Evolutionary conservation across 1,140 invertebrate species (phyloP).

Genomic region (Sycophaga agraensis): DNA sequence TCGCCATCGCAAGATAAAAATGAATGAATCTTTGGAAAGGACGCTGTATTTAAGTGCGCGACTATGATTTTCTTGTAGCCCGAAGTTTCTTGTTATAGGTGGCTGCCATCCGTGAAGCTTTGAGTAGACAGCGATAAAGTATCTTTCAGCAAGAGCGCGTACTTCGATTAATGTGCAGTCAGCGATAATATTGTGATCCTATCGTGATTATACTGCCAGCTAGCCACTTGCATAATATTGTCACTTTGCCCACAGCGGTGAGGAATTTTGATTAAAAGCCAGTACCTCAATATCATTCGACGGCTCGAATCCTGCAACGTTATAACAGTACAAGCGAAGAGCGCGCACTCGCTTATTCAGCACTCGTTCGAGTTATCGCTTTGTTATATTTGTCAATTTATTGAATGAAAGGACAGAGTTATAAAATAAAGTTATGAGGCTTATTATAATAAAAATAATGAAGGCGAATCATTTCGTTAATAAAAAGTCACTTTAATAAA

Average conservation of each 20-base stretch:
- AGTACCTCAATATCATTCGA: not conserved
- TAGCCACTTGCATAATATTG: not conserved
- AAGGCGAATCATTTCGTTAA: not conserved
- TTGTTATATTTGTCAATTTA: no score
- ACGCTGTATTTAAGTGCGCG: not conserved
- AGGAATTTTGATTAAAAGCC: not conserved
- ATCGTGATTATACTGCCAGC: not conserved
- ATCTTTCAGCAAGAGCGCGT: conserved; percentile 2
- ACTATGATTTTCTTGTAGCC: not conserved
- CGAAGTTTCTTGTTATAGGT: not conserved
- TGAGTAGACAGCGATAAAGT: not conserved
- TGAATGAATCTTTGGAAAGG: no score
- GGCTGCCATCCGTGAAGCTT: not conserved
- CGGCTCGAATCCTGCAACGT: not conserved
- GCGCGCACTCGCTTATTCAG: no score
- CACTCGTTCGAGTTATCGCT: no score
- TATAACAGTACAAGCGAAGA: no score
- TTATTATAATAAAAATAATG: not conserved
- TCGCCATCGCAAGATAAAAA: no score
- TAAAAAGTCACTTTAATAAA: conserved; percentile 24
- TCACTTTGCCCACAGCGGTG: not conserved
- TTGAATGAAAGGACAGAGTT: not conserved
- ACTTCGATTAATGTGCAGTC: no score
- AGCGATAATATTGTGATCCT: no score
- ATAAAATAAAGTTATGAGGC: not conserved